Evolutionary conservation across 2,797 vertebrate genomes (phyloP), one percentile per base, ranked within the genome.

Genomic region (Pelochelys cantorii): DNA sequence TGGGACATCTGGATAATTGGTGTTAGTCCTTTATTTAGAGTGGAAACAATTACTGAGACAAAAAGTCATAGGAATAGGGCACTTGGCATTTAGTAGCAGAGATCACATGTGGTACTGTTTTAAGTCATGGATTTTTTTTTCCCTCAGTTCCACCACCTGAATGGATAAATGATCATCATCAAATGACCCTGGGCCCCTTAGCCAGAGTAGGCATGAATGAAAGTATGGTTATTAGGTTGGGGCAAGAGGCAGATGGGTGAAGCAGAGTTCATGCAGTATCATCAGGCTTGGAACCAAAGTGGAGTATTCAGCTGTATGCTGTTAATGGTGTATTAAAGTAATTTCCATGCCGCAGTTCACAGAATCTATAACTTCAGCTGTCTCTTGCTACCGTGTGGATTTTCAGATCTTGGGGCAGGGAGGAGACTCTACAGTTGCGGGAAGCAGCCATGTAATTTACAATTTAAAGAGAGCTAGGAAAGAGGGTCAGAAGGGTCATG

Each of bases 21-120:
- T 88, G 56, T 48, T 68, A n/a, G n/a, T 83, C 71, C 57, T 90
- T 86, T 29, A 11, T 82, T 90, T 86, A 42, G 8, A 93, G 7
- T 0, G 0, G 25, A 22, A 94, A 52, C 4, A 3, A 2, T 86
- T 92, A 83, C 59, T 31, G 78, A 81, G 42, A 37, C 27, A 85
- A 74, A 93, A 90, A 92, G 83, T 27, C 56, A 4, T 56, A 25
- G 5, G 79, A 89, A 85, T 22, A 0, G 83, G 25, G 31, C 78
- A 90, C 34, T 81, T 83, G 56, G 1, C 1, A 5, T 77, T 89
- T 84, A 52, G 3, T 85, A 82, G 85, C 5, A 27, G 81, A 68
- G 77, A 29, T 65, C 9, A 1, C 48, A 79, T 4, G 22, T n/a
- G 13, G 1, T 87, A 22, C 11, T 17, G 1, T 59, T 27, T 18